Evolutionary conservation across 2,888 invertebrate genomes (phyloP), one percentile per base, ranked within the genome.

Genomic region (Enchytraeus crypticus): DNA sequence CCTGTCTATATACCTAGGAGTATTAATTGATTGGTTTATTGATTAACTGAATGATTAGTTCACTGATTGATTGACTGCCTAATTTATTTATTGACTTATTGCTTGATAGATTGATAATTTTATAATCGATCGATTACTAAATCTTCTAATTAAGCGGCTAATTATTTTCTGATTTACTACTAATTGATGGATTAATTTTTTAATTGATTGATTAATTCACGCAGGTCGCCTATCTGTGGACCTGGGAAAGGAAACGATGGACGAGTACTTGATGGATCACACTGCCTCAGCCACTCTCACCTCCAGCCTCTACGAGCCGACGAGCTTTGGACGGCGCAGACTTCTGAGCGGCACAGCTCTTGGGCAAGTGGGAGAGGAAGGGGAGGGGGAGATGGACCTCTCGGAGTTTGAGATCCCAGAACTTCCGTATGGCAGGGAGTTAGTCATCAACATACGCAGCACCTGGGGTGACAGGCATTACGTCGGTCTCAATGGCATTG

Each of bases 401-500:
- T 76, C 76, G 23, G 69, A 68, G 29, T 88, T 89, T 75, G 81
- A 87, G 46, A 88, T 89, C 64, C 89, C 89, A 0, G 87, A 88
- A 77, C 79, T 88, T 68, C 89, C 89, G 0, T 79, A 79, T 64
- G 89, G 89, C n/a, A 80, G 82, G 70, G 77, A 83, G 59, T 73
- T 89, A 70, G 83, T 84, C 66, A 80, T 89, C 58, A 85, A 86
- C 74, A 87, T 89, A 66, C 63, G 66, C 43, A 70, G 74, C 79
- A 83, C 88, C 33, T 89, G 89, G 89, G 89, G 89, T 8, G 89
- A 89, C 74, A 84, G 84, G 69, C 85, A 87, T 77, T 85, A 87
- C 70, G 86, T 89, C 18, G 89, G 89, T 0, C 77, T 89, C 59
- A 89, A 88, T 73, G 89, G 64, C n/a, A 83, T 89, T 57, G 88